Conservation (phyloP, 2,113 vertebrate genomes). For the Oncorhynchus kisutch region DNA sequence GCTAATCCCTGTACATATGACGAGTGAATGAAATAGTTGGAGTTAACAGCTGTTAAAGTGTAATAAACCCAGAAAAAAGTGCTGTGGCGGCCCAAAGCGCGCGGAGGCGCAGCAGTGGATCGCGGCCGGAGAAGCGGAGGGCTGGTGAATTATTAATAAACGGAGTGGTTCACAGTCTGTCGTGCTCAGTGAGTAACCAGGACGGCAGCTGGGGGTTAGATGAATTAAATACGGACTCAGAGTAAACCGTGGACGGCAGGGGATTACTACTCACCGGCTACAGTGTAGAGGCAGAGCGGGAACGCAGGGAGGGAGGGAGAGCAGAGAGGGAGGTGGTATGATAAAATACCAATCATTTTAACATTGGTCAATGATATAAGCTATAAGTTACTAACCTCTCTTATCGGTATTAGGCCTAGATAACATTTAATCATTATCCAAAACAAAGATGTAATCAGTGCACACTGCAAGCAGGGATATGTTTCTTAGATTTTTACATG, state of each 20-base stretch:
- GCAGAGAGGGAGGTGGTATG: conserved; percentile 21
- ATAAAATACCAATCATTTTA: conserved; percentile 19
- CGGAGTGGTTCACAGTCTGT: conserved; percentile 75
- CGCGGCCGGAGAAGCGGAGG: conserved; percentile 61
- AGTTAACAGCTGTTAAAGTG: conserved; percentile 15
- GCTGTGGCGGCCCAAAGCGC: not conserved
- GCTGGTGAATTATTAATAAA: conserved; percentile 82
- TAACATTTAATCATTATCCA: not conserved
- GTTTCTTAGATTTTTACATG: not conserved
- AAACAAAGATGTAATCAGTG: not conserved
- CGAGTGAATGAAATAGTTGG: conserved; percentile 18
- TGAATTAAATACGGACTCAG: conserved; percentile 80
- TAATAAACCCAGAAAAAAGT: conserved; percentile 32
- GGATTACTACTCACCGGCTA: conserved; percentile 78
- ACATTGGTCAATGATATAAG: not conserved
- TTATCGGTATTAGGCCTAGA: not conserved
- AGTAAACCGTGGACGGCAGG: conserved; percentile 73
- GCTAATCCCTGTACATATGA: not conserved
- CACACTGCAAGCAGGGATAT: not conserved
- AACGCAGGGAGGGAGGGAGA: conserved; percentile 40
- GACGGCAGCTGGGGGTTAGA: conserved; percentile 79
- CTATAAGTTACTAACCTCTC: not conserved
- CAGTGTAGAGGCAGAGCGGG: conserved; percentile 62
- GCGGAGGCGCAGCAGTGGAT: conserved; percentile 50
- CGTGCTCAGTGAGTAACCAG: conserved; percentile 71